Evolutionary conservation across 2,113 vertebrate species (phyloP).

Genomic region (Tupaia chinensis): DNA sequence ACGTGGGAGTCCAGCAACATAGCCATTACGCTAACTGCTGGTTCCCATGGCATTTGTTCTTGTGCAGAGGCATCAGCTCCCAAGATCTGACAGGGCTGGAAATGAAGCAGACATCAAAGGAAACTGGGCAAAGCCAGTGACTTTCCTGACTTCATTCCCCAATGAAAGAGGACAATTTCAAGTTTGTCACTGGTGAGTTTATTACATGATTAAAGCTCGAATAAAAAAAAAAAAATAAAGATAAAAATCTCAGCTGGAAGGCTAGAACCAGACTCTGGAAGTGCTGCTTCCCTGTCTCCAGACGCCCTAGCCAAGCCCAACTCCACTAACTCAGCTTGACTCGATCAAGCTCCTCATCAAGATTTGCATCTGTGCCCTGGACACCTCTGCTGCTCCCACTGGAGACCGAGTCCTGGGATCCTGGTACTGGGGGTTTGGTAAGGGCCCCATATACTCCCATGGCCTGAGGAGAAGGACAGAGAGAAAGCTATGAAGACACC

Average conservation of each 20-base stretch:
- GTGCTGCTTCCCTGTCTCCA: neutral
- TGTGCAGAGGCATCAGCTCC: neutral
- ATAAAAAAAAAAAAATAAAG: slow-evolving; percentile 87
- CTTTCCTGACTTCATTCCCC: slow-evolving; percentile 62
- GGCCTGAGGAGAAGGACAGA: slow-evolving; percentile 79
- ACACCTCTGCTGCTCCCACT: slow-evolving; percentile 51
- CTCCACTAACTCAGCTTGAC: slow-evolving; percentile 74
- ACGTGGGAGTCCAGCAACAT: no score
- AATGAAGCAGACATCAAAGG: neutral
- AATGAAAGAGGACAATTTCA: slow-evolving; percentile 71
- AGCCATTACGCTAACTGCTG: no score
- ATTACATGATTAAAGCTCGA: slow-evolving; percentile 86
- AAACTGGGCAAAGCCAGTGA: neutral
- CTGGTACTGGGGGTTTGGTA: slow-evolving; percentile 79
- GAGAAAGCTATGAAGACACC: neutral
- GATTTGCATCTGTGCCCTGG: slow-evolving; percentile 42
- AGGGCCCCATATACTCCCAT: slow-evolving; percentile 88
- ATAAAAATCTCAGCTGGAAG: slow-evolving; percentile 66
- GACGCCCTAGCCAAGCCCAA: slow-evolving; percentile 37
- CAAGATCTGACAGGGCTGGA: neutral
- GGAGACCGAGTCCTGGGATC: slow-evolving; percentile 41
- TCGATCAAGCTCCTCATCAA: slow-evolving; percentile 72
- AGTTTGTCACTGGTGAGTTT: slow-evolving; percentile 77
- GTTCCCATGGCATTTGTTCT: neutral
- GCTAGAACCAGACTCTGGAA: slow-evolving; percentile 15